Conservation (phyloP, 2,113 vertebrate species). For the Campylomormyrus tamandua region DNA sequence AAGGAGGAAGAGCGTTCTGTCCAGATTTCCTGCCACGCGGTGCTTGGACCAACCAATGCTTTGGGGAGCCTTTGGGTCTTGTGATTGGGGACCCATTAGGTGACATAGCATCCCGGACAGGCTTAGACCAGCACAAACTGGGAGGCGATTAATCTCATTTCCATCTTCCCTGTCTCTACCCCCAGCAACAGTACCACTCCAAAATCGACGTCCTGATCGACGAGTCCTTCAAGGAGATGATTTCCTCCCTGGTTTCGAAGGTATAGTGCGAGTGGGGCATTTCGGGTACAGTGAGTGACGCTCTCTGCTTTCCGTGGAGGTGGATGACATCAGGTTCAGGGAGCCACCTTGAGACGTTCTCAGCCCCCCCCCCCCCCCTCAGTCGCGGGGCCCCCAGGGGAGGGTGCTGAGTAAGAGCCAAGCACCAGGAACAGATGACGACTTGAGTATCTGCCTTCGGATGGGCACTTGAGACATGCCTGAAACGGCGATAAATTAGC, state of each 20-base stretch:
- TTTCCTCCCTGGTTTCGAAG: slow-evolving; percentile 86
- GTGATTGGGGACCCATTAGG: neutral
- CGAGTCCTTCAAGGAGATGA: slow-evolving; percentile 85
- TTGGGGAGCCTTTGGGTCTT: neutral
- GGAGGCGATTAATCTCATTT: neutral
- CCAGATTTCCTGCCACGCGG: neutral
- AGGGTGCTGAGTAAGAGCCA: neutral
- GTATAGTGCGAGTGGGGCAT: slow-evolving; percentile 50
- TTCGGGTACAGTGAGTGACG: neutral
- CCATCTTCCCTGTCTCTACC: slow-evolving; percentile 45
- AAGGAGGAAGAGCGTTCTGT: neutral
- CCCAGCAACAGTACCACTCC: slow-evolving; percentile 95
- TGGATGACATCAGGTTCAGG: neutral
- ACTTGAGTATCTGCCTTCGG: neutral
- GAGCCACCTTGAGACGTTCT: neutral
- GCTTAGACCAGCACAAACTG: neutral
- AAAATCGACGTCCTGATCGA: slow-evolving; percentile 96
- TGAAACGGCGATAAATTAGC: neutral
- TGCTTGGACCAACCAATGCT: neutral
- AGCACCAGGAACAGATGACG: neutral
- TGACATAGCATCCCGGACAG: neutral
- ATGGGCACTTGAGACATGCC: neutral
- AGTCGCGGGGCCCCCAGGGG: neutral
- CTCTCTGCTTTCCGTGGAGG: neutral
- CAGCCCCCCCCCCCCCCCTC: neutral